Evolutionary conservation across 2,113 vertebrate species (phyloP), one percentile per base, ranked within the genome.

Genomic region (Chloropsis cyanopogon): DNA sequence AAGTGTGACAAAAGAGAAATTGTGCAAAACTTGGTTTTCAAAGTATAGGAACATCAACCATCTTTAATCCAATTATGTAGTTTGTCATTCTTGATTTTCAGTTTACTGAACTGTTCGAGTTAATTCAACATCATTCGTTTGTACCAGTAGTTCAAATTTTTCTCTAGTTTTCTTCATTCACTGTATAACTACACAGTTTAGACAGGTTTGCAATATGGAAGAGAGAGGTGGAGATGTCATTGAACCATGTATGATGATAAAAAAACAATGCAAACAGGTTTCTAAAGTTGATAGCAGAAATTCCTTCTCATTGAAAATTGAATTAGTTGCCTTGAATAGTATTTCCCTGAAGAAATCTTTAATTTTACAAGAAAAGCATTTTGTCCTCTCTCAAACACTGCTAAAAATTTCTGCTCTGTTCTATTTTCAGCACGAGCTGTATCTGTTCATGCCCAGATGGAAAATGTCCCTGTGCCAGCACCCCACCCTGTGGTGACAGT

Each of bases 401-500:
- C 25, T 39, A 57, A 93, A 72, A 88, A 77, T 21, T 80, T 56
- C n/a, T 69, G 7, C 11, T 76, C 16, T 53, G 31, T 33, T 90
- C 31, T 83, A 12, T 77, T 82, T 93, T 82, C 41, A 61, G 21
- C 42, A 73, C 33, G 13, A 86, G 14, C 26, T 42, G 6, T 57
- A 63, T 53, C 14, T 8, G 2, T 73, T 76, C 71, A 46, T 63
- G 29, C 29, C 60, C 61, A 73, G 21, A 84, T 0, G 22, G 56
- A 83, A 83, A 86, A 65, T 0, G 1, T 46, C 10, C 16, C 14
- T 41, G 23, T 39, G 52, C 33, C 68, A 80, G 50, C 46, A 70
- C 20, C 49, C 20, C 2, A 0, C 44, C 66, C 37, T 69, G n/a
- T 0, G 1, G 54, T 2, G 9, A 26, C 3, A 3, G 33, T 42